Percentiles rank a stretch among this genome's conserved stretches.
Conservation (phyloP, 2,797 vertebrate genomes). For the Melanotaenia pygmaea region DNA sequence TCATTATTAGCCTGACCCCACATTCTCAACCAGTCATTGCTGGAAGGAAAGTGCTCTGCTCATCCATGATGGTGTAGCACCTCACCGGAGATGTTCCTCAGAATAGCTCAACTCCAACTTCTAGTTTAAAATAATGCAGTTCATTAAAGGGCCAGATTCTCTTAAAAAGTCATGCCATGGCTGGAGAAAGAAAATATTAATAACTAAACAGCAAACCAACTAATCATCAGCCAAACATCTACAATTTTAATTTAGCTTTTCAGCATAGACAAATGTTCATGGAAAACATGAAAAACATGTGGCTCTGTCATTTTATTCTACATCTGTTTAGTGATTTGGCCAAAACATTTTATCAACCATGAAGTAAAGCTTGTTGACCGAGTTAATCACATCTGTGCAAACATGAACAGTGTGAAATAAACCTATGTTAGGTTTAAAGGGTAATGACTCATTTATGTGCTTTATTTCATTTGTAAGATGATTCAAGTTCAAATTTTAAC, state of each 20-base stretch:
- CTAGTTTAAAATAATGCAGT: conserved; percentile 10
- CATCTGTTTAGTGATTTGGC: conserved; percentile 13
- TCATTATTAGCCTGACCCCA: conserved; percentile 72
- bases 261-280: conserved; percentile 6
- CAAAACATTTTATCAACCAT: conserved; percentile 19
- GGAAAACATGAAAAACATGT: conserved; percentile 8
- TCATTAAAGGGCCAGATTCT: too few relatives aligned
- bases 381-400: neutral
- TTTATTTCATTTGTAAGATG: too few relatives aligned
- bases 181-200: too few relatives aligned
- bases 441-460: neutral
- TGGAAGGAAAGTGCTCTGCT: conserved; percentile 58
- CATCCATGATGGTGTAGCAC: conserved; percentile 40
- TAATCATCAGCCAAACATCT: too few relatives aligned
- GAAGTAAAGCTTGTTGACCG: too few relatives aligned
- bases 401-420: conserved; percentile 12
- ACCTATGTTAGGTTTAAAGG: neutral
- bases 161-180: too few relatives aligned
- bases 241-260: too few relatives aligned
- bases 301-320: neutral
- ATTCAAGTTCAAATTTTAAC: neutral
- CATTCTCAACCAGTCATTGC: conserved; percentile 55
- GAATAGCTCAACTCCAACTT: neutral
- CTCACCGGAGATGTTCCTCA: conserved; percentile 15
- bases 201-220: too few relatives aligned